Percentiles rank a stretch among this genome's conserved stretches.
Evolutionary conservation across 2,113 vertebrate species (phyloP).

Genomic region (Datnioides undecimradiatus): DNA sequence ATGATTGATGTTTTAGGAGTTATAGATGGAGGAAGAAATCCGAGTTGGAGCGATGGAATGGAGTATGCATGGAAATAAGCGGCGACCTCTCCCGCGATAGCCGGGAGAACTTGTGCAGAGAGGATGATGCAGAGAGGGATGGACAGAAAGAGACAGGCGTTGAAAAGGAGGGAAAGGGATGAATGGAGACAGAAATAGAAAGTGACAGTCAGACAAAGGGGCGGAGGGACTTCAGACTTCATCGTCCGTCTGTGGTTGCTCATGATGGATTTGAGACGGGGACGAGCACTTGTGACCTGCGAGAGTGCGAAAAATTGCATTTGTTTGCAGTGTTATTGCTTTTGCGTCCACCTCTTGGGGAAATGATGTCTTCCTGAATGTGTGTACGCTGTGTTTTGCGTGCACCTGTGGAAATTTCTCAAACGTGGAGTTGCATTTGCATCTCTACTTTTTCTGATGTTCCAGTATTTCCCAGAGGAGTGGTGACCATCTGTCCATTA

Average conservation of each 20-base stretch:
- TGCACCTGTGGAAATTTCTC: neutral
- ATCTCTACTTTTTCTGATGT: neutral
- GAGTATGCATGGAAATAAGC: conserved; percentile 14
- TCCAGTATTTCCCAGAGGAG: neutral
- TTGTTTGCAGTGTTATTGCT: conserved; percentile 21
- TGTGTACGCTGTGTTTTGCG: neutral
- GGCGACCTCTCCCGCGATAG: neutral
- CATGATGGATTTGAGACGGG: conserved; percentile 24
- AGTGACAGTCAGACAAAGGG: conserved; percentile 67
- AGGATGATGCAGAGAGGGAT: conserved; percentile 56
- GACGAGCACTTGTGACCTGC: conserved; percentile 23
- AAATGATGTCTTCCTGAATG: conserved; percentile 12
- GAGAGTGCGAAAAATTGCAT: neutral
- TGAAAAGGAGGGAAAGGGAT: conserved; percentile 61
- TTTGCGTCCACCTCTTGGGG: conserved; percentile 13
- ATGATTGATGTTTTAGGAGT: conserved; percentile 30
- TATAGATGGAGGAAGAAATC: neutral
- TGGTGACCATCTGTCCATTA: conserved; percentile 22
- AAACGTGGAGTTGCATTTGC: neutral
- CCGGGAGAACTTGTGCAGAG: conserved; percentile 25
- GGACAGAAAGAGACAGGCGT: conserved; percentile 69
- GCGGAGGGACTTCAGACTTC: conserved; percentile 34
- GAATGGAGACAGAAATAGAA: conserved; percentile 61
- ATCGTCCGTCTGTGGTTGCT: conserved; percentile 36
- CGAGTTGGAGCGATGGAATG: neutral